Percentiles rank a stretch among this genome's conserved stretches.
Evolutionary conservation across 2,888 invertebrate genomes (phyloP).

Genomic region (Autographa gamma): DNA sequence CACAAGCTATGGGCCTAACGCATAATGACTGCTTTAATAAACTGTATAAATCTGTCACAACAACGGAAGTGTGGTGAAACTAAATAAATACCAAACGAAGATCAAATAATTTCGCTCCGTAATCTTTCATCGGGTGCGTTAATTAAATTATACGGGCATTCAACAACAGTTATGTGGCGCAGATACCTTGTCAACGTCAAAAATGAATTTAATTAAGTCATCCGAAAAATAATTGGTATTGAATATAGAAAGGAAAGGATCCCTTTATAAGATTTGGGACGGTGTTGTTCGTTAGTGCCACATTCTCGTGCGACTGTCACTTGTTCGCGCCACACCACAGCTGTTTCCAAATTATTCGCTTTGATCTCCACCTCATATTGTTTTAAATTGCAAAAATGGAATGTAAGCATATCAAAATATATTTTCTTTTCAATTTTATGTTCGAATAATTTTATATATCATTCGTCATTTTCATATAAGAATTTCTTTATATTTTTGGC

Average conservation of each 20-base stretch:
- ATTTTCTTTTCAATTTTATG: conserved; percentile 24
- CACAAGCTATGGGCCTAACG: conserved; percentile 34
- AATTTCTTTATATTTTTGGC: not conserved
- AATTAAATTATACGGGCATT: conserved; percentile 49
- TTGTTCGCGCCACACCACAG: conserved; percentile 43
- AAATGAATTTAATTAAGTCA: conserved; percentile 52
- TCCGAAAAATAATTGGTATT: conserved; percentile 50
- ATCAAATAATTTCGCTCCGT: conserved; percentile 44
- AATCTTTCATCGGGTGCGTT: conserved; percentile 46
- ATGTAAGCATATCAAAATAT: conserved; percentile 14
- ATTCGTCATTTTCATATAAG: conserved; percentile 4
- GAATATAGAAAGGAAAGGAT: conserved; percentile 39
- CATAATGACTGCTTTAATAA: conserved; percentile 44
- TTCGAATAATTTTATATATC: conserved; percentile 15
- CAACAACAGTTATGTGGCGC: conserved; percentile 35
- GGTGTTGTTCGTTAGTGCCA: conserved; percentile 51
- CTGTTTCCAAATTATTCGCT: conserved; percentile 43
- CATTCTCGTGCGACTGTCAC: conserved; percentile 40
- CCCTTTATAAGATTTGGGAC: conserved; percentile 33
- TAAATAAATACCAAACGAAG: conserved; percentile 32
- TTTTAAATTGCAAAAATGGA: conserved; percentile 46
- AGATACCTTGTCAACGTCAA: conserved; percentile 54
- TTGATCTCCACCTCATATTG: conserved; percentile 52
- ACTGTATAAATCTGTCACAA: conserved; percentile 50
- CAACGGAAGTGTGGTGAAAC: conserved; percentile 21